phyloP scores from a whole-genome alignment of 2,888 invertebrate genomes.

The Micropterix aruncella region DNA sequence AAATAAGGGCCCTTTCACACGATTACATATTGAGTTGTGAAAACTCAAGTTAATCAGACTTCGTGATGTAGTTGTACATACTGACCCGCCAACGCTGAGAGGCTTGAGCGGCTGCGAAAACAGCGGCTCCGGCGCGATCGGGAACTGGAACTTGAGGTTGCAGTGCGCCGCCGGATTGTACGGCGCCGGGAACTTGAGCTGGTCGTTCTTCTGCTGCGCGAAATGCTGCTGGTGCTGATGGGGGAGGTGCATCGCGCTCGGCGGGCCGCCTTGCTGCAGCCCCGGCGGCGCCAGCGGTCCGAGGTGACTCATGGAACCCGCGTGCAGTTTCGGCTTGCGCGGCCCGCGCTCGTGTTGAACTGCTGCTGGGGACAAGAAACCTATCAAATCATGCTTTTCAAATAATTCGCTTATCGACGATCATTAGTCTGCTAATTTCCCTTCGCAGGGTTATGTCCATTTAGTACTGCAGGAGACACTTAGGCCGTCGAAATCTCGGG shows the following conservation, averaged over 20 bases:
- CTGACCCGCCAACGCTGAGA: conserved; percentile 7
- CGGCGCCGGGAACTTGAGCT: conserved; percentile 14
- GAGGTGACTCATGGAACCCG: conserved; percentile 20
- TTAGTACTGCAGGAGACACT: no score
- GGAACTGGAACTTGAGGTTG: conserved; percentile 21
- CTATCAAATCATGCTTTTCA: no score
- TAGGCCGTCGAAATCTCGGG: no score
- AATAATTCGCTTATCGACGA: no score
- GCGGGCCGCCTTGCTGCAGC: conserved; percentile 20
- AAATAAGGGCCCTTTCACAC: no score
- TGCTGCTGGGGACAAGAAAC: conserved; percentile 43
- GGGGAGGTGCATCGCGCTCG: conserved; percentile 30
- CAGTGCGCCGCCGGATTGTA: conserved; percentile 10
- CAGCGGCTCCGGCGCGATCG: conserved; percentile 26
- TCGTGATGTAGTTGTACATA: no score
- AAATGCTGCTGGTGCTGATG: conserved; percentile 13
- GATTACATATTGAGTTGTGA: no score
- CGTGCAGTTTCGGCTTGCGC: conserved; percentile 77
- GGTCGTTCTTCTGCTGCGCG: conserved; percentile 23
- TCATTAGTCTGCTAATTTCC: no score
- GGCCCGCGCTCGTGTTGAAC: conserved; percentile 96
- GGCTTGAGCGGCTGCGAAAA: conserved; percentile 15
- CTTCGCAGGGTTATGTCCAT: no score
- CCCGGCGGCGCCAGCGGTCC: conserved; percentile 24
- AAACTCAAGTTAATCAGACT: no score